Conservation (phyloP, 2,888 invertebrate species). For the Cerastoderma edule region DNA sequence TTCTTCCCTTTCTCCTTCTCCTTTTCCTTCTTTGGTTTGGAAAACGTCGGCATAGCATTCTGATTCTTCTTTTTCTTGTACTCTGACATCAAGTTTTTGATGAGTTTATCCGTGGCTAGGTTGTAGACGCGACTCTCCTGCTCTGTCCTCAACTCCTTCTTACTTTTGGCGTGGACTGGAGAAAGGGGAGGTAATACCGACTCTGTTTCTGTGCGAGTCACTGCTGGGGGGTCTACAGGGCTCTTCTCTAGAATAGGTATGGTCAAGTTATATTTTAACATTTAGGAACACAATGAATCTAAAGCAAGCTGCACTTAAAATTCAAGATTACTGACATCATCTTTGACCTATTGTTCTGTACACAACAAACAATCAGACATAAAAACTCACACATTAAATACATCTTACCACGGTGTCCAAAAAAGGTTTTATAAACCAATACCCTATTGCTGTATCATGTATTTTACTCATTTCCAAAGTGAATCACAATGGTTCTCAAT, state of each 20-base stretch:
- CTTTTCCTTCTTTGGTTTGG: slow-evolving; percentile 53
- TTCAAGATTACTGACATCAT: no score
- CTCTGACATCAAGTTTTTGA: slow-evolving; percentile 85
- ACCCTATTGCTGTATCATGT: no score
- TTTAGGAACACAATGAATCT: no score
- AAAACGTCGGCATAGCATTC: slow-evolving; percentile 83
- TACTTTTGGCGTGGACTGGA: slow-evolving; percentile 65
- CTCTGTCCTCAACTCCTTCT: slow-evolving; percentile 75
- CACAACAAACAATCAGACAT: no score
- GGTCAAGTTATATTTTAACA: no score
- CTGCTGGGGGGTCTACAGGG: slow-evolving; percentile 7
- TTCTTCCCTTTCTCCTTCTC: slow-evolving; percentile 47
- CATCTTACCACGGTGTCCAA: no score
- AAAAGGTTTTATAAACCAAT: no score
- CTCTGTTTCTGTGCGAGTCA: slow-evolving; percentile 23
- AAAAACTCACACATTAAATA: no score
- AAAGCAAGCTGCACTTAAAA: no score
- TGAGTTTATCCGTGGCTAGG: slow-evolving; percentile 84
- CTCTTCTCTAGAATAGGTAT: slow-evolving; percentile 3
- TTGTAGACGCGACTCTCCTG: slow-evolving; percentile 82
- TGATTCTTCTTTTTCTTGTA: slow-evolving; percentile 86
- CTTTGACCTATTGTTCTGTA: no score
- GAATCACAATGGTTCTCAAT: no score
- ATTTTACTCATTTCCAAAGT: no score
- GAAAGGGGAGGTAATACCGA: slow-evolving; percentile 49